Evolutionary conservation across 1,140 invertebrate species (phyloP).

Genomic region (Euschistus heros): DNA sequence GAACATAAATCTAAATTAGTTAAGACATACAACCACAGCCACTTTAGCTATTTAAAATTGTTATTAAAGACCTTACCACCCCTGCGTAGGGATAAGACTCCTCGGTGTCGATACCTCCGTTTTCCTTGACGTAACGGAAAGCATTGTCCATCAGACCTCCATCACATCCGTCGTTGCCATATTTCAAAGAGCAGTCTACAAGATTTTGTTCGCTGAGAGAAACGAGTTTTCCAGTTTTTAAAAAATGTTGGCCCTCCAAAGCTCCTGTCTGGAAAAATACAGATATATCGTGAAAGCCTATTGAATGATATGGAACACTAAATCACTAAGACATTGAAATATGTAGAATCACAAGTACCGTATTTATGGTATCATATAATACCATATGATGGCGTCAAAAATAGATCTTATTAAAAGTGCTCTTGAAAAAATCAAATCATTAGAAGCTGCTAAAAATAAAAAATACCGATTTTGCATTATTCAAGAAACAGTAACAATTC

Average conservation of each 20-base stretch:
- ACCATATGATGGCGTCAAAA: no score
- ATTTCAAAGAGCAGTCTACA: slow-evolving; percentile 81
- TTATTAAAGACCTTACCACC: slow-evolving; percentile 3
- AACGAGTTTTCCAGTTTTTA: slow-evolving; percentile 67
- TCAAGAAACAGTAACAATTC: no score
- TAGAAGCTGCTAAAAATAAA: no score
- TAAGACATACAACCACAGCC: no score
- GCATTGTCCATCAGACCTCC: slow-evolving; percentile 91
- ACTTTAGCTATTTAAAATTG: background rate
- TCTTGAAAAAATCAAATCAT: no score
- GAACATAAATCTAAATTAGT: no score
- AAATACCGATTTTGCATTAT: no score
- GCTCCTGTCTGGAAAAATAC: slow-evolving; percentile 68
- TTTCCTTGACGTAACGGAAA: slow-evolving; percentile 85
- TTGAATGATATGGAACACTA: no score
- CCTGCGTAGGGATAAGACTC: slow-evolving; percentile 65
- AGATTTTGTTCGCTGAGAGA: slow-evolving; percentile 96
- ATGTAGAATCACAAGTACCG: no score
- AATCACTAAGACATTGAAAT: no score
- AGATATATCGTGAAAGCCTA: background rate
- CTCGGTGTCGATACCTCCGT: slow-evolving; percentile 86
- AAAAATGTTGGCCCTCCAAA: slow-evolving; percentile 90
- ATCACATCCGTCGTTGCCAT: slow-evolving; percentile 91
- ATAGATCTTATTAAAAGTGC: no score
- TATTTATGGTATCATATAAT: no score